Evolutionary conservation across 2,888 invertebrate genomes (phyloP).

Genomic region (Graphium colonna): DNA sequence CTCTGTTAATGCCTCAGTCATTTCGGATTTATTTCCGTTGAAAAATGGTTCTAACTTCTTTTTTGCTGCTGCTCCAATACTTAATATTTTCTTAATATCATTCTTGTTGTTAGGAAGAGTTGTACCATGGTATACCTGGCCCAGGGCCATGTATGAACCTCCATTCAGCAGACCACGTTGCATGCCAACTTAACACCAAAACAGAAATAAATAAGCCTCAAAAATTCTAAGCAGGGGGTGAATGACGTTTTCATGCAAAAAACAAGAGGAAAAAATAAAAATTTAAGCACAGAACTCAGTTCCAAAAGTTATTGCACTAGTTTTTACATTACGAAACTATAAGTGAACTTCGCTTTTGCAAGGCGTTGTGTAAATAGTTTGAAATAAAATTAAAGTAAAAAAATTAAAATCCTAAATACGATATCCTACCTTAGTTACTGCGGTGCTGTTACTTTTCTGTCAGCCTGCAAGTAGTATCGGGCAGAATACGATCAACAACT

Average conservation of each 20-base stretch:
- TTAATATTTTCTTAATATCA: slow-evolving; percentile 81
- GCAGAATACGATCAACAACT: slow-evolving; percentile 19
- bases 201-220: slow-evolving; percentile 42
- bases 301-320: slow-evolving; percentile 24
- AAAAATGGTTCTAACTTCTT: slow-evolving; percentile 46
- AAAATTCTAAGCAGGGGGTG: slow-evolving; percentile 36
- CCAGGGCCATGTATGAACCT: slow-evolving; percentile 83
- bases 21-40: slow-evolving; percentile 33
- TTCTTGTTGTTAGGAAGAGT: slow-evolving; percentile 77
- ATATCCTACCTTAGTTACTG: slow-evolving; percentile 24
- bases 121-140: slow-evolving; percentile 83
- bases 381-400: slow-evolving; percentile 1
- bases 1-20: slow-evolving; percentile 37
- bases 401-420: neutral
- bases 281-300: slow-evolving; percentile 14
- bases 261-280: slow-evolving; percentile 21
- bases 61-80: slow-evolving; percentile 62
- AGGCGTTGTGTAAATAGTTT: slow-evolving; percentile 14
- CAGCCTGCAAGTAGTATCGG: slow-evolving; percentile 5
- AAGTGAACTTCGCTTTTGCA: slow-evolving; percentile 24
- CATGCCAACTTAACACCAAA: slow-evolving; percentile 74
- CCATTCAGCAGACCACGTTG: slow-evolving; percentile 79
- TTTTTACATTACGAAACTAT: slow-evolving; percentile 24
- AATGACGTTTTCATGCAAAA: slow-evolving; percentile 23
- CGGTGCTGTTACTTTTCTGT: slow-evolving; percentile 15